These are phyloP conservation scores for Python bivittatus DNA, from an alignment of 2,113 vertebrate species.

Conservation along the genomic window DNA sequence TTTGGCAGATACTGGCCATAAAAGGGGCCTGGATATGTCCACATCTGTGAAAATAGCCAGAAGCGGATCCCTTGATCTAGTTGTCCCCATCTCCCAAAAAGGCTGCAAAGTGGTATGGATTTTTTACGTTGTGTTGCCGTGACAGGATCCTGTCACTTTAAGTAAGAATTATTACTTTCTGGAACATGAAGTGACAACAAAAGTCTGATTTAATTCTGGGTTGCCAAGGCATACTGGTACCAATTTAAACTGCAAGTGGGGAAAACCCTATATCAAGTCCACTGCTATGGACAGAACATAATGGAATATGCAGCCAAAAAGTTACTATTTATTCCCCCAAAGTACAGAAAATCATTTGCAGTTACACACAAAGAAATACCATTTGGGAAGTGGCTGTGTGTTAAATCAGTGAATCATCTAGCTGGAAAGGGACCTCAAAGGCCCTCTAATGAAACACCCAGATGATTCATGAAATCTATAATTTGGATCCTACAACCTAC, in stretches of 20 bases:
- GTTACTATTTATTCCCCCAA: not conserved
- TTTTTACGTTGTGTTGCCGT: not conserved
- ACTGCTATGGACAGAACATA: not conserved
- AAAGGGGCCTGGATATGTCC: not conserved
- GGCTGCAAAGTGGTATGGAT: not conserved
- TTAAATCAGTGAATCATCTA: not conserved
- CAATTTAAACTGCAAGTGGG: not conserved
- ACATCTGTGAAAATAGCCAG: not conserved
- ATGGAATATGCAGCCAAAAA: not conserved
- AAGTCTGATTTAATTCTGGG: not conserved
- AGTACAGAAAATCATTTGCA: not conserved
- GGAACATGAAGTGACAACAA: not conserved
- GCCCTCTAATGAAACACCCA: not conserved
- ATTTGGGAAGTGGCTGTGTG: not conserved
- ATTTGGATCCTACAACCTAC: not conserved
- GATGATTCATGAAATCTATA: not conserved
- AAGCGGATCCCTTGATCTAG: not conserved
- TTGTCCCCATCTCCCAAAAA: not conserved
- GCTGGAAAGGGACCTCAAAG: not conserved
- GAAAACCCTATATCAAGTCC: not conserved
- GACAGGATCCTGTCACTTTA: not conserved
- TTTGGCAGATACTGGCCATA: not conserved
- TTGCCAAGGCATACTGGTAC: not conserved
- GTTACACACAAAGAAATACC: not conserved
- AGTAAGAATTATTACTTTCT: not conserved